Evolutionary conservation across 2,888 invertebrate species (phyloP), one percentile per base, ranked within the genome.

Genomic region (Polia nebulosa): DNA sequence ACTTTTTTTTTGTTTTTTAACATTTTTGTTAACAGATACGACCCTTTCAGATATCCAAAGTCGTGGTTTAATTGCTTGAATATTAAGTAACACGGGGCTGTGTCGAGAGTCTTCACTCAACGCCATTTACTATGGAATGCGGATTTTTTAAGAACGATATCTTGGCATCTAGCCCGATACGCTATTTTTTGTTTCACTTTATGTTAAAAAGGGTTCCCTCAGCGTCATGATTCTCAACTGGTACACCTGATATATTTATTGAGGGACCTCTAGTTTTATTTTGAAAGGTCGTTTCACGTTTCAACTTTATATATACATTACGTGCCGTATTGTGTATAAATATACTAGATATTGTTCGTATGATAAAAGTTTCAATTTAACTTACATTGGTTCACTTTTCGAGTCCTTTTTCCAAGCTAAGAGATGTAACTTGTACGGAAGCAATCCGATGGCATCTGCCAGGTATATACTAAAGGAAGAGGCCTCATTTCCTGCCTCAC

Each of bases 121-220:
- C 78, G 80, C 81, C 80, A 86, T 88, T 89, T 87, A 85, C 85
- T 87, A 87, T 72, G 77, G 77, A 86, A 85, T 78, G 83, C 80
- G 80, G 82, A 85, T 81, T 82, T 80, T 80, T 80, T 81, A 83
- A 86, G 86, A 85, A 83, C 68, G 71, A 80, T 83, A 86, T 86
- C 87, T 89, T 92, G 91, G 92, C 91, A 87, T 74, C 80, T 72
- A 80, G 89, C 90, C 92, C 84, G 78, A n/a, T 61, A 61, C 51
- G 52, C 47, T 81, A 77, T 84, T 88, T 89, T 91, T 89, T 88
- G 83, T 90, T 91, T 87, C 56, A 63, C 51, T 69, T 92, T 92
- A 90, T 90, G 89, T 79, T 88, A 89, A 92, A 88, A 87, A 86
- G 87, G 87, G 85, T 84, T 83, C 80, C 83, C 80, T 84, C 82